These are phyloP conservation scores for Dorcus parallelipipedus DNA, from an alignment of 2,888 invertebrate species.

Conservation along the genomic window DNA sequence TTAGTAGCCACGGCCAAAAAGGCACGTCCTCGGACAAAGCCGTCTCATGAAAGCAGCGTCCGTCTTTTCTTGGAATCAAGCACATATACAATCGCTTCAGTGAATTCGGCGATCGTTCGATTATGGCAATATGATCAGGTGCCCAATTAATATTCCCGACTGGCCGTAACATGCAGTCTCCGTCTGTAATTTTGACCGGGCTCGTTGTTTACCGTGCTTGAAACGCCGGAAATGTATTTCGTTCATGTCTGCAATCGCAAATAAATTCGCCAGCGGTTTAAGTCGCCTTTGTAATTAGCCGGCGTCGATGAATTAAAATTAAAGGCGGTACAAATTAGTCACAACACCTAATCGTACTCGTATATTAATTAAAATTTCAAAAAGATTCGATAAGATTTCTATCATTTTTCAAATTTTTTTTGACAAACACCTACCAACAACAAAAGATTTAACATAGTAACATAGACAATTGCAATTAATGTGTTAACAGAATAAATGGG, in stretches of 20 bases:
- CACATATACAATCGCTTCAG: conserved; percentile 16
- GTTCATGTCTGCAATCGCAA: conserved; percentile 4
- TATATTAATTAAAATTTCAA: no score
- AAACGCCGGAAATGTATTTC: conserved; percentile 11
- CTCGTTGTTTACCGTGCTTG: background rate
- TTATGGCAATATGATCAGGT: background rate
- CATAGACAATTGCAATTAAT: background rate
- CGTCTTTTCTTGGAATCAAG: conserved; percentile 10
- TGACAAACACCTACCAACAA: no score
- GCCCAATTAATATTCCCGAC: no score
- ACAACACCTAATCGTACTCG: no score
- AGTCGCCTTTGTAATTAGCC: background rate
- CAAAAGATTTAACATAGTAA: no score
- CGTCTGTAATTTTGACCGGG: background rate
- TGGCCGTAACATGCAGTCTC: background rate
- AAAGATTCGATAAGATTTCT: no score
- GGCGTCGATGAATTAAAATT: no score
- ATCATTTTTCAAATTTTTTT: no score
- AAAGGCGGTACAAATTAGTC: no score
- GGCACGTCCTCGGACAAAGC: no score
- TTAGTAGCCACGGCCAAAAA: no score
- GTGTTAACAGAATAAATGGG: background rate
- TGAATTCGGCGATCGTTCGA: conserved; percentile 9
- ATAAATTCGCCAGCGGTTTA: background rate
- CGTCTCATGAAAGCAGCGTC: no score